phyloP scores from a whole-genome alignment of 2,797 vertebrate species.

The Cottoperca gobio region DNA sequence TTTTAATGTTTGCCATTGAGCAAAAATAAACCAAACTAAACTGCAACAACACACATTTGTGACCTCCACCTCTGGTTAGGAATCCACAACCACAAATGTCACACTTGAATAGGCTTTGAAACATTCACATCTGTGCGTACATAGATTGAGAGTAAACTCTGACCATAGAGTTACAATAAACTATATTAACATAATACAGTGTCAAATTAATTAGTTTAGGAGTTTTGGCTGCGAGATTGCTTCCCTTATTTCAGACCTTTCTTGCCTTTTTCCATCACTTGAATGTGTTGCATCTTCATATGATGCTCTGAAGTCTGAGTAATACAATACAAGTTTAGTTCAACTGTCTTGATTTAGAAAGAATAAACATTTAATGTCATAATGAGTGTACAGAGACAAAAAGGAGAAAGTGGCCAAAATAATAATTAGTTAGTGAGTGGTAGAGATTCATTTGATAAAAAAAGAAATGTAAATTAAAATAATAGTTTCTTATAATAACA shows the following conservation, averaged over 20 bases:
- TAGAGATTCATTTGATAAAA: not conserved
- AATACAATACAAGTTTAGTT: not conserved
- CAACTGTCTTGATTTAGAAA: not conserved
- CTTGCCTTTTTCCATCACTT: not conserved
- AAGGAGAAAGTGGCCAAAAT: not conserved
- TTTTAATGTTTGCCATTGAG: not conserved
- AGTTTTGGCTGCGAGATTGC: not conserved
- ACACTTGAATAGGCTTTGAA: slow-evolving; percentile 18
- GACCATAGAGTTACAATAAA: not conserved
- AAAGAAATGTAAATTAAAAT: not conserved
- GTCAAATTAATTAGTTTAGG: not conserved
- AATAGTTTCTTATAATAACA: not conserved
- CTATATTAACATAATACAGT: not conserved
- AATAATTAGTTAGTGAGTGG: not conserved
- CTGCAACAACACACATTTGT: not conserved
- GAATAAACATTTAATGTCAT: not conserved
- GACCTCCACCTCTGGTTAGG: not conserved
- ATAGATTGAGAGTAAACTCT: not conserved
- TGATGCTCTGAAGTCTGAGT: not conserved
- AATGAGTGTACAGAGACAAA: not conserved
- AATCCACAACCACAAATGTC: not conserved
- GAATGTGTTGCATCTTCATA: not conserved
- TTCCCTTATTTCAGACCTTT: not conserved
- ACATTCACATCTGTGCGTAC: not conserved
- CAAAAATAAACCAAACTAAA: slow-evolving; percentile 6